These are phyloP conservation scores for Paralvinella palmiformis DNA, from an alignment of 1,140 invertebrate genomes.

Conservation along the genomic window DNA sequence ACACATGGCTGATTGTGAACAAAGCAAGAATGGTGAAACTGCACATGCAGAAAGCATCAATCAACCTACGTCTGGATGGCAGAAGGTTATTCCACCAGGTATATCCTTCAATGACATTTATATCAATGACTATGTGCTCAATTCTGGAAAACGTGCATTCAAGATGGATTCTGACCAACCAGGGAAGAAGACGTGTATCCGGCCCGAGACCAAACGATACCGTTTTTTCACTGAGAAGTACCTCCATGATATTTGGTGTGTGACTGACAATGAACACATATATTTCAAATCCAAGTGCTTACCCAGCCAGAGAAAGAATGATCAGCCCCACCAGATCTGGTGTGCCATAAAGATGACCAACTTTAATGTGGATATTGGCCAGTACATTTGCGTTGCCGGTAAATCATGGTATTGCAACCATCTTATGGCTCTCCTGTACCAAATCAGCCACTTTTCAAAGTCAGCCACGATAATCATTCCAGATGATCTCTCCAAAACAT, in stretches of 20 bases:
- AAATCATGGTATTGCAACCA: slow-evolving; percentile 6
- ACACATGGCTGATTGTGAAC: slow-evolving; percentile 5
- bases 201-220: slow-evolving; percentile 3
- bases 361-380: slow-evolving; percentile 5
- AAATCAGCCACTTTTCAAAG: slow-evolving; percentile 9
- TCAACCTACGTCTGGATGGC: background rate
- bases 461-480: slow-evolving; percentile 1
- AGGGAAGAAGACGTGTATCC: slow-evolving; percentile 1
- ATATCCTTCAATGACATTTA: slow-evolving; percentile 1
- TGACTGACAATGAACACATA: slow-evolving; percentile 1
- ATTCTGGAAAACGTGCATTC: background rate
- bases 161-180: background rate
- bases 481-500: slow-evolving; percentile 7
- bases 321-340: background rate
- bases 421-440: background rate
- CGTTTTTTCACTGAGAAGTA: slow-evolving; percentile 5
- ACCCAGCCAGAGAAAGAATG: background rate
- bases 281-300: background rate
- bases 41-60: background rate
- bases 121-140: slow-evolving; percentile 4
- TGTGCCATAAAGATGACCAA: background rate
- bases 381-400: background rate
- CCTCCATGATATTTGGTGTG: background rate
- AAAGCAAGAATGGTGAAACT: slow-evolving; percentile 5
- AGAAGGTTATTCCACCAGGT: slow-evolving; percentile 1